Evolutionary conservation across 2,797 vertebrate genomes (phyloP).

Genomic region (Rhinoraja longicauda): DNA sequence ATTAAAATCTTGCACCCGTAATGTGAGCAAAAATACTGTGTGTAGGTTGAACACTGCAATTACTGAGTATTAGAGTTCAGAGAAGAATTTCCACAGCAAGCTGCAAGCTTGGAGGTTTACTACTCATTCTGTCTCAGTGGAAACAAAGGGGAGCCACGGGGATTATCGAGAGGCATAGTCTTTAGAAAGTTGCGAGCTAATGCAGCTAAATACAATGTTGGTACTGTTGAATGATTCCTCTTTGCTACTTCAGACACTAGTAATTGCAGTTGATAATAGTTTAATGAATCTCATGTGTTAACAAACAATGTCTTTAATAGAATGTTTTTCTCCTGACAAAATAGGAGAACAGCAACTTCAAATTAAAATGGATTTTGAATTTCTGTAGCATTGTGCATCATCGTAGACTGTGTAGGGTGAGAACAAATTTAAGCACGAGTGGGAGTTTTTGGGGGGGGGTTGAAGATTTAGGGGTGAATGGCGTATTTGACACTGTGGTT

Average conservation of each 20-base stretch:
- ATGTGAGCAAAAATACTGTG: neutral
- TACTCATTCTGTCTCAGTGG: slow-evolving; percentile 13
- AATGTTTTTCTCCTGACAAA: slow-evolving; percentile 19
- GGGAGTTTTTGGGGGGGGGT: neutral
- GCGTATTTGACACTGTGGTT: neutral
- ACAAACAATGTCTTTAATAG: slow-evolving; percentile 20
- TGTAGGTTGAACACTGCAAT: neutral
- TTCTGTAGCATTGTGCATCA: neutral
- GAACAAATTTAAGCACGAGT: neutral
- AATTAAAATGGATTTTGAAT: slow-evolving; percentile 16
- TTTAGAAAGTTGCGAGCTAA: slow-evolving; percentile 20
- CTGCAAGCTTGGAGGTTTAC: neutral
- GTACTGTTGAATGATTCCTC: slow-evolving; percentile 20
- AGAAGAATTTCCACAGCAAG: neutral
- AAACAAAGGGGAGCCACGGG: slow-evolving; percentile 8
- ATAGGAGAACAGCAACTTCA: neutral
- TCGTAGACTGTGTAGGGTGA: neutral
- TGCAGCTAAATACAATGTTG: slow-evolving; percentile 15
- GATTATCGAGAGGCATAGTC: slow-evolving; percentile 25
- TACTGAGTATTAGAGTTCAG: neutral
- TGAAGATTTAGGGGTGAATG: neutral
- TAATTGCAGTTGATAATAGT: slow-evolving; percentile 27
- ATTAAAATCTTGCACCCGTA: neutral
- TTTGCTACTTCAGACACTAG: slow-evolving; percentile 6
- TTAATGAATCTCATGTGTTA: neutral